A percentile compares a stretch with the other conserved stretches of the same genome.
phyloP scores from a whole-genome alignment of 1,140 invertebrate species.

The Anastrepha ludens region DNA sequence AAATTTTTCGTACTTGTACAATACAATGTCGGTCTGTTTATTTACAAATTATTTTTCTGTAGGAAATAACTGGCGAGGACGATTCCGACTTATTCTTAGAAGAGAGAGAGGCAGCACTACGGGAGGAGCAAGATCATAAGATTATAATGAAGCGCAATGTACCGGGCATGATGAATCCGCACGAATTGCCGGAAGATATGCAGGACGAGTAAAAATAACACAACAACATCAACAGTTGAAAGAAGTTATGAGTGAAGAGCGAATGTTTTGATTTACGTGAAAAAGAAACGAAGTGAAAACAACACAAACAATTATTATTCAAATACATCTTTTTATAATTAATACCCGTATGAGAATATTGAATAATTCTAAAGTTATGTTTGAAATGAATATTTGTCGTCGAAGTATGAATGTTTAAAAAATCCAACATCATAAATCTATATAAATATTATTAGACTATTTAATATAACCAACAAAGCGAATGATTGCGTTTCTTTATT shows the following conservation, averaged over 20 bases:
- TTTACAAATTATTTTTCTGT: slow-evolving; percentile 57
- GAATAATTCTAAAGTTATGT: slow-evolving; percentile 54
- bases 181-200: slow-evolving; percentile 98
- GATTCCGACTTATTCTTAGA: slow-evolving; percentile 97
- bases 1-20: too few species aligned
- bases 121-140: slow-evolving; percentile 94
- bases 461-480: slow-evolving; percentile 53
- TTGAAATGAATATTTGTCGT: slow-evolving; percentile 54
- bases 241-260: slow-evolving; percentile 49
- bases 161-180: slow-evolving; percentile 97
- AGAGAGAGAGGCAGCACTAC: slow-evolving; percentile 92
- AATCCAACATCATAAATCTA: slow-evolving; percentile 54
- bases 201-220: slow-evolving; percentile 83
- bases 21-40: too few species aligned
- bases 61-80: slow-evolving; percentile 99
- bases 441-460: slow-evolving; percentile 54
- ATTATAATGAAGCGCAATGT: slow-evolving; percentile 93
- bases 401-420: slow-evolving; percentile 54
- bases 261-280: slow-evolving; percentile 51
- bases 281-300: slow-evolving; percentile 32
- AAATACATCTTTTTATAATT: slow-evolving; percentile 52
- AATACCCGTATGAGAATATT: slow-evolving; percentile 43
- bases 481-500: slow-evolving; percentile 54
- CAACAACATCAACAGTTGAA: slow-evolving; percentile 44
- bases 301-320: slow-evolving; percentile 34